Evolutionary conservation across 2,797 vertebrate species (phyloP), one percentile per base, ranked within the genome.

Genomic region (Notamacropus eugenii): DNA sequence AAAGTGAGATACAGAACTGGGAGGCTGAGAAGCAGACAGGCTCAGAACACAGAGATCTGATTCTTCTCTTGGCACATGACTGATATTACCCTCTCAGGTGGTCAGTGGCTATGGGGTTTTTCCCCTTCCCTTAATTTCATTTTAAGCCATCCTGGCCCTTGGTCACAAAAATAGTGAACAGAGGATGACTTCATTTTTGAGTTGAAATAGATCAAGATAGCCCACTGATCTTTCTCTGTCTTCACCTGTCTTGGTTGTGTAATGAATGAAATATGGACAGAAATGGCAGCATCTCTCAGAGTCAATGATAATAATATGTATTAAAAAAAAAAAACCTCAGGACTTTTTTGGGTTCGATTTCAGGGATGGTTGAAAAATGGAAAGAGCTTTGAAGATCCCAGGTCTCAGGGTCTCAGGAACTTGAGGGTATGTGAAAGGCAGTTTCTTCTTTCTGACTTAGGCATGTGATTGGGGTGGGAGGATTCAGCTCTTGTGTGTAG

Each of bases 261-360:
- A 96, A 96, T 96, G 97, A 97, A 96, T 94, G 93, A 96, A 96
- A 97, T 92, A 82, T 94, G 0, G 95, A 97, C 67, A 95, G 67
- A 95, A 93, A 28, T 0, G 0, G 92, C 93, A 13, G 46, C 59
- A 92, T 55, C 95, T 90, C 11, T 58, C 97, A 74, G 91, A 95
- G 90, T 12, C 93, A 97, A 90, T 52, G 98, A 93, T 91, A 97
- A 97, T 92, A 97, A 95, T 55, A 40, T 74, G 67, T 40, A n/a
- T 46, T 40, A 10, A 40, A 62, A 34, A 74, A 34, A 97, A 90
- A 93, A 62, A 87, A 46, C 55, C 54, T 50, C 9, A 90, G 67
- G 91, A 22, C 19, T 27, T 87, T 82, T 87, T 46, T 1, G 40
- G n/a, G 74, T 9, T 13, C 74, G 9, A 2, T 62, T 50, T 10